Evolutionary conservation across 2,797 vertebrate species (phyloP), one percentile per base, ranked within the genome.

Genomic region (Hylomyscus alleni): DNA sequence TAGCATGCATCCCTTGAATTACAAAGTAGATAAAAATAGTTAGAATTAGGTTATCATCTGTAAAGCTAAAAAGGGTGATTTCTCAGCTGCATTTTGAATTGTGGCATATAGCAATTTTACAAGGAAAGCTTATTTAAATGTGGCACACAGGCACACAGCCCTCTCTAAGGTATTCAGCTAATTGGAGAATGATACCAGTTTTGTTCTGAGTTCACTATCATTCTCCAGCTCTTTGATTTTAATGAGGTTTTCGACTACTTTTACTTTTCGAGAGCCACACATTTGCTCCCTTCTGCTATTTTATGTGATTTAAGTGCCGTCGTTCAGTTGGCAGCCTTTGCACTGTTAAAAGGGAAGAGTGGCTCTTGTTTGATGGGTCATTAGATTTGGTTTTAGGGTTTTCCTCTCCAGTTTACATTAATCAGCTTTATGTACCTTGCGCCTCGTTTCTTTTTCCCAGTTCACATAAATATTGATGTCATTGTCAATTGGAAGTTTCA

Each of bases 391-490:
- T 97, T 97, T 96, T 96, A 95, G 93, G 91, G 83, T 95, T 98
- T 97, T 97, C 98, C 98, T 98, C 97, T 98, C 96, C 98, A 96
- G 96, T 98, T 98, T 97, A 98, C 97, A 97, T 98, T 98, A 98
- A 98, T 98, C 98, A 98, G 95, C 97, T 98, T 98, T 98, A 95
- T 98, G 96, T 95, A 96, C 97, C 98, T 98, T 98, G 95, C 97
- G 97, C 96, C 92, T 95, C 54, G 47, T 98, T 98, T 98, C 96
- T 97, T 98, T 98, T 98, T 97, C 97, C 98, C 97, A 97, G 97
- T 98, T 98, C 98, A 98, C 98, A 98, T 98, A 98, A 98, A 98
- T 98, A 98, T 98, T 97, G 98, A 98, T 94, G 98, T 97, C 98
- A 97, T 98, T 93, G 97, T 98, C 98, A 98, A 95, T 98, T 98